A percentile compares a stretch with the other conserved stretches of the same genome.
Evolutionary conservation across 53 echinoderm and acorn worm genomes (phyloP).

Genomic region (Paracentrotus lividus): DNA sequence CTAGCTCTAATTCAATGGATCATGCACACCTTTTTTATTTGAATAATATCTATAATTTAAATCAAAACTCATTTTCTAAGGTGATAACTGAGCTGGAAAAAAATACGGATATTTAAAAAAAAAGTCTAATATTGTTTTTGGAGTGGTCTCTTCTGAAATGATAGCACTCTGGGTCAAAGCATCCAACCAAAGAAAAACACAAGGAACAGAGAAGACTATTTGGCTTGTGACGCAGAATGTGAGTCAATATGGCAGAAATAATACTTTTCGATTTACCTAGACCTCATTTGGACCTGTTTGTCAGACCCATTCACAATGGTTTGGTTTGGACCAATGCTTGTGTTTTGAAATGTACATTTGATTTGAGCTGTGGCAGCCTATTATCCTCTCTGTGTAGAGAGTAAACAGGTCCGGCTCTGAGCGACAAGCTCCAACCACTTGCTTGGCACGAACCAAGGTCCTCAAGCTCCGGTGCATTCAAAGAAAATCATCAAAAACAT

Average conservation of each 20-base stretch:
- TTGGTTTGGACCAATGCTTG: conserved; percentile 1
- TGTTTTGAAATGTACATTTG: conserved; percentile 47
- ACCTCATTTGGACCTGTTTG: conserved; percentile 56
- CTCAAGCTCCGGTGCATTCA: neutral
- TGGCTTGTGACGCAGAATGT: conserved; percentile 60
- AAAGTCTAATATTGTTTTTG: conserved; percentile 19
- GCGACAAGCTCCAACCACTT: conserved; percentile 31
- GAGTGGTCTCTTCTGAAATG: conserved; percentile 19
- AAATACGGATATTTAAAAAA: neutral
- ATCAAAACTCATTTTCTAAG: neutral
- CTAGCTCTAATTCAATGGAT: too few species aligned
- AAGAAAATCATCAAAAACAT: conserved; percentile 35
- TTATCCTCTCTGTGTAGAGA: conserved; percentile 17
- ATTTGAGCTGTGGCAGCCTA: conserved; percentile 14
- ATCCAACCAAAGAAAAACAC: conserved; percentile 27
- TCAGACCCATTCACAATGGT: conserved; percentile 8
- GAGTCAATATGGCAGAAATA: conserved; percentile 61
- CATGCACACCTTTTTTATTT: neutral
- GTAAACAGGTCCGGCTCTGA: conserved; percentile 37
- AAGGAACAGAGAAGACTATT: conserved; percentile 12
- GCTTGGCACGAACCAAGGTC: conserved; percentile 60
- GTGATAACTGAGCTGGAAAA: neutral
- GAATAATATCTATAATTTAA: neutral
- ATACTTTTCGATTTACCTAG: conserved; percentile 5
- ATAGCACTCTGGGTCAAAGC: conserved; percentile 5